Conservation (phyloP, 2,797 vertebrate genomes). For the Hippoglossus hippoglossus region DNA sequence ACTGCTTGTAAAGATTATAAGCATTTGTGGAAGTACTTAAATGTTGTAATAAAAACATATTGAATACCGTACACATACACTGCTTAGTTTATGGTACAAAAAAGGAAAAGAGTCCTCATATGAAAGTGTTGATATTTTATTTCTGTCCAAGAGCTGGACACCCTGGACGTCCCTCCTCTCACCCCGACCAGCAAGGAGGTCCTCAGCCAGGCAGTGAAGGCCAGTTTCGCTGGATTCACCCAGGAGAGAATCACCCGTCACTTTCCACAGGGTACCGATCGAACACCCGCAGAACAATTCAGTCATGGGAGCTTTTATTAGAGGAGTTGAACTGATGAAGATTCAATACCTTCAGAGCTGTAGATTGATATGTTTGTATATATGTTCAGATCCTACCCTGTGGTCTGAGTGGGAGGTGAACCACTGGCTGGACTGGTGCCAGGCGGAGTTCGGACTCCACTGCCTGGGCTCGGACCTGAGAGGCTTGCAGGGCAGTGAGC, state of each 20-base stretch:
- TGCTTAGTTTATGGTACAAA: no score
- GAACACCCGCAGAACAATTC: not conserved
- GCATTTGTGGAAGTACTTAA: not conserved
- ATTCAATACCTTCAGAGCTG: not conserved
- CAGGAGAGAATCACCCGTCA: constrained; percentile 68
- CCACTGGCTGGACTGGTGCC: constrained; percentile 83
- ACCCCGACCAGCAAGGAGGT: constrained; percentile 81
- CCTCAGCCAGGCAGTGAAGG: constrained; percentile 73
- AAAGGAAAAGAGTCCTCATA: no score
- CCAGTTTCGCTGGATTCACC: constrained; percentile 78
- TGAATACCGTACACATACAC: not conserved
- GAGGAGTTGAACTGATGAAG: not conserved
- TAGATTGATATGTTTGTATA: not conserved
- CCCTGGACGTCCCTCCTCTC: constrained; percentile 78
- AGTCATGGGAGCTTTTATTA: not conserved
- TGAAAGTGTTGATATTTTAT: not conserved
- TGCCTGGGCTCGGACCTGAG: constrained; percentile 64
- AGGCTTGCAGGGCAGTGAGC: constrained; percentile 62
- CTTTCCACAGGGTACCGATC: constrained; percentile 68
- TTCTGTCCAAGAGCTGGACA: constrained; percentile 62
- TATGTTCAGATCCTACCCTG: constrained; percentile 67
- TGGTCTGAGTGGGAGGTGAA: constrained; percentile 81
- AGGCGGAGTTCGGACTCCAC: constrained; percentile 76
- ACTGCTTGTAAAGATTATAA: no score
- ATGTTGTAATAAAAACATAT: no score